Evolutionary conservation across 2,113 vertebrate species (phyloP).

Genomic region (Struthio camelus): DNA sequence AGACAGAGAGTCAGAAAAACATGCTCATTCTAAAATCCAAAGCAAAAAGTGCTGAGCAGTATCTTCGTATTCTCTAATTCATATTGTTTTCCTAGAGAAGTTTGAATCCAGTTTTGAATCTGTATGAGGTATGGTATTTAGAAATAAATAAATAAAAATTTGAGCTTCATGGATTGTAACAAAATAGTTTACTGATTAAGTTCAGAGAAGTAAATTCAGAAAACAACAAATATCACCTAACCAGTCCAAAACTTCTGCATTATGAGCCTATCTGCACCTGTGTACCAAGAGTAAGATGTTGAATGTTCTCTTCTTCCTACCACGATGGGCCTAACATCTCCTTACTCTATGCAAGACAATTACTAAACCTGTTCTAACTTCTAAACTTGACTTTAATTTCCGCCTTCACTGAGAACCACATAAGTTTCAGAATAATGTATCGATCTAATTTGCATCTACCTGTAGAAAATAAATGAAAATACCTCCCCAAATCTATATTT

Average conservation of each 20-base stretch:
- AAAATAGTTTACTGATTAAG: neutral
- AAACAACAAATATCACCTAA: neutral
- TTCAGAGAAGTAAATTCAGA: neutral
- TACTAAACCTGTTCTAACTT: neutral
- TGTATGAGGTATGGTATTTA: neutral
- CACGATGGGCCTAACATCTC: neutral
- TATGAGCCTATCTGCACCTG: neutral
- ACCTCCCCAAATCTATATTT: neutral
- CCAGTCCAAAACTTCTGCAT: neutral
- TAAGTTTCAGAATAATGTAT: neutral
- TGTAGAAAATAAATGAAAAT: neutral
- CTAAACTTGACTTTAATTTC: neutral
- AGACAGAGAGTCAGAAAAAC: neutral
- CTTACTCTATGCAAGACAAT: neutral
- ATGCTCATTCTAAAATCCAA: neutral
- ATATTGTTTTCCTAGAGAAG: neutral
- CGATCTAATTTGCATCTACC: neutral
- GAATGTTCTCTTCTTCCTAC: neutral
- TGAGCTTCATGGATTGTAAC: neutral
- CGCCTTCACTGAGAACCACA: neutral
- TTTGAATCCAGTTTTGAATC: neutral
- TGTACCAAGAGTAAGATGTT: neutral
- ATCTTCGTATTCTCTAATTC: neutral
- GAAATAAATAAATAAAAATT: neutral
- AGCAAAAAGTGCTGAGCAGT: neutral